A percentile compares a stretch with the other conserved stretches of the same genome.
Conservation (phyloP, 2,888 invertebrate genomes). For the Liodrosophila aerea region DNA sequence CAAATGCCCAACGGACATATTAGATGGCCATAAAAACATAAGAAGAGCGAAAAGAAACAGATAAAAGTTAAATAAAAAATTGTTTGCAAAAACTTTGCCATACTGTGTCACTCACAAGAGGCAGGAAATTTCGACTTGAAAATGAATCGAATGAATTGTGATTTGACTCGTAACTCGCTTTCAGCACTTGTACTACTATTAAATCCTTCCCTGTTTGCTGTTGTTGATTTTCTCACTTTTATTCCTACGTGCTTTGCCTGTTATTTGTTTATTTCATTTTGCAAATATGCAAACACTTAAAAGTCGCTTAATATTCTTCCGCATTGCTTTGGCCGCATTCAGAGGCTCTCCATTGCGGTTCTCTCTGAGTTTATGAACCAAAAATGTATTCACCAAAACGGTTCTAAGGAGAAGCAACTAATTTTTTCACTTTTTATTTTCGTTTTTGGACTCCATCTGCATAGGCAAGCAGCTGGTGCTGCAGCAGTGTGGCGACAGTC, state of each 20-base stretch:
- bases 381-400: constrained; percentile 22
- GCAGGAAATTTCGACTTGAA: constrained; percentile 29
- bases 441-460: no score
- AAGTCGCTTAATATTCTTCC: constrained; percentile 74
- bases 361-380: constrained; percentile 40
- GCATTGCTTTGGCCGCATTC: constrained; percentile 76
- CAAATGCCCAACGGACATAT: constrained; percentile 61
- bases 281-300: constrained; percentile 64
- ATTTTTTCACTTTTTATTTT: constrained; percentile 53
- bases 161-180: background rate
- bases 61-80: constrained; percentile 56
- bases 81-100: constrained; percentile 34
- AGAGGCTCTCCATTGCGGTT: constrained; percentile 49
- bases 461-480: constrained; percentile 37
- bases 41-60: constrained; percentile 19
- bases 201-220: no score
- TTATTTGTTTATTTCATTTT: constrained; percentile 7
- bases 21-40: constrained; percentile 38
- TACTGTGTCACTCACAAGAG: constrained; percentile 6
- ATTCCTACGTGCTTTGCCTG: no score
- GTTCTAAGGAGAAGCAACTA: constrained; percentile 56
- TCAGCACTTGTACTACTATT: no score
- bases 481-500: background rate
- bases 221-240: no score
- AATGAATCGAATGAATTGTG: background rate